Evolutionary conservation across 2,113 vertebrate genomes (phyloP), one percentile per base, ranked within the genome.

Genomic region (Phyllostomus discolor): DNA sequence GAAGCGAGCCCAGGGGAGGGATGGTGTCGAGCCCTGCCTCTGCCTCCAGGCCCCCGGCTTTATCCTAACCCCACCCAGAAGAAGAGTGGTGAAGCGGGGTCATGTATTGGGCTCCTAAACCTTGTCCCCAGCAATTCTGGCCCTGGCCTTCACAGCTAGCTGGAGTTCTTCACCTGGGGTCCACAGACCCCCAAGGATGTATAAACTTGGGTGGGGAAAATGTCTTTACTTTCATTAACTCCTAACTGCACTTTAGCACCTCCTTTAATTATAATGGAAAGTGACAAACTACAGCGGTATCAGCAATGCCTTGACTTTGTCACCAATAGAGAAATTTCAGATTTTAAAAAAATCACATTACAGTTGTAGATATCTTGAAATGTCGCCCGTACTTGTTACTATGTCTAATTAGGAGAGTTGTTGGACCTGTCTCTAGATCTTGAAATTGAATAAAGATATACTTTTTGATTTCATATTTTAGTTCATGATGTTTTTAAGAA

Each of bases 171-270:
- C 24, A 59, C 57, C 57, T 59, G 57, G 57, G 57, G 22, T 22
- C 54, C 24, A 10, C 0, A 1, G 0, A 9, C 6, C 48, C 52
- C 2, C 35, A 8, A 24, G 31, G 9, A 24, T 9, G 17, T 0
- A 17, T 7, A 5, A 9, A 33, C 67, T 1, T 16, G 52, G 57
- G 41, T 35, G 62, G 35, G 7, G 33, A 80, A 52, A 10, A 16
- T 1, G 28, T 28, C 50, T 28, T 57, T 67, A 7, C 35, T 48
- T 72, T 86, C 79, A 41, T 19, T 35, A 28, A 31, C 31, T 57
- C 69, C 54, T 16, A 41, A 28, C 26, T 54, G 41, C 12, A 9
- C 31, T 19, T 64, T 35, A 57, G 70, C 17, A 52, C 28, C 64
- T 70, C 11, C 0, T 28, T 38, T 15, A 28, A 80, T 52, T 33